Base-by-base conservation (phyloP, 2,888 invertebrate species). In the Tetragonula carbonaria region DNA sequence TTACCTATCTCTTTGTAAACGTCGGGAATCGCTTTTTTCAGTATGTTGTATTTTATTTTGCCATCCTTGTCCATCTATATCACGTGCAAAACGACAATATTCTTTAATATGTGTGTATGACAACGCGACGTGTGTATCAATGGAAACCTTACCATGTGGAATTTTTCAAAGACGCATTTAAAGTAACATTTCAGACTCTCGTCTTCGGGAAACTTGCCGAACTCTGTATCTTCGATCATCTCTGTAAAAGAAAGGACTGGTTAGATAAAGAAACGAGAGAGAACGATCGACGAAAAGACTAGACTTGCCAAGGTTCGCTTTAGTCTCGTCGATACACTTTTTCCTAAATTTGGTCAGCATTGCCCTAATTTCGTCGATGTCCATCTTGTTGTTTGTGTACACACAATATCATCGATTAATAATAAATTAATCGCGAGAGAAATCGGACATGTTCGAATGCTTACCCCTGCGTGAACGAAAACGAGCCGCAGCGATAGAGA, bases 121-220 rank as follows among this genome's bases (percentile, higher is more conserved):
- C 1, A 13, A 67, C 16, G 38, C 45, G 13, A 16, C n/a, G 21
- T 33, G 2, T 21, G 4, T 33, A 28, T 13, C 4, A 8, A 16
- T 8, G 13, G 33, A 38, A 33, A 5, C 59, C 23, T 85, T 91
- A 93, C 92, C 89, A 92, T 67, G 68, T 83, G 80, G 8, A 88
- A 87, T 71, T 88, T 87, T 11, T 88, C 89, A n/a, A 92, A 82
- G 2, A 86, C 18, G 78, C 93, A 93, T 70, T 91, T 92, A 33
- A 93, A 86, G 71, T 93, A 93, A 66, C 93, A 93, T 59, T 89
- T 90, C 0, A 93, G 68, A 16, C 80, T 85, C 0, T 82, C 74
- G 50, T 92, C 90, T 0, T 91, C 90, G 6, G 84, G 63, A 28
- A 93, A 92, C 0, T 88, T 78, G 23, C 93, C 93, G 0, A 50